Base-by-base conservation (phyloP, 2,797 vertebrate species). In the Brachyrhaphis roseni region DNA sequence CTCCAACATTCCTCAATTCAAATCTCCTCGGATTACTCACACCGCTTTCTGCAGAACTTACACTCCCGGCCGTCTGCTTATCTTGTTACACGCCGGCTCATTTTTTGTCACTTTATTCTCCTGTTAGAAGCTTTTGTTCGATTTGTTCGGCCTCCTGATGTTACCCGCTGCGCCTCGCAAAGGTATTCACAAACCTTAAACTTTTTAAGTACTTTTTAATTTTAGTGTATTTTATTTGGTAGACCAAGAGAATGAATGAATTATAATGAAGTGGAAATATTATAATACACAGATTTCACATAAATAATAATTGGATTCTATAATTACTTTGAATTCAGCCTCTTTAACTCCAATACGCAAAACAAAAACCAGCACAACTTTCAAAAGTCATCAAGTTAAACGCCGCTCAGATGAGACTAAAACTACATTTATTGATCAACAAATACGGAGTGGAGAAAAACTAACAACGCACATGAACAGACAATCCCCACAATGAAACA, bases 1-100 rank as follows among this genome's bases (percentile, higher is more conserved):
- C 47, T 45, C 36, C 43, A 45, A 41, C 83, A 88, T 87, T 90
- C 87, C 83, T 91, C 41, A 20, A 53, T 39, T 78, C 79, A 53
- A 83, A 81, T 45, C 86, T 49, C 34, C 55, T 59, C 79, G 36
- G 26, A 41, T 77, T 79, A 11, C n/a, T 75, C 83, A 74, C 46
- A 39, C 78, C 34, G 73, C 79, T 80, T 78, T 73, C 74, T 76
- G 45, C 81, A 62, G 75, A 34, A 10, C 4, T 77, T 49, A 72
- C 51, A 28, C 62, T 76, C 70, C 23, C 0, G 23, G 20, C 55
- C 39, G 45, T 41, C 16, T 64, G 72, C 34, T 34, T 75, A 41
- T 8, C 70, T 15, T 20, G 13, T 43, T 11, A 15, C 1, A 20
- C 8, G 70, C 5, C 45, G 16, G 78, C 51, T 66, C 7, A 16